Percentiles rank a stretch among this genome's conserved stretches.
These are phyloP conservation scores for Perca flavescens DNA, from an alignment of 2,113 vertebrate species.

Conservation along the genomic window DNA sequence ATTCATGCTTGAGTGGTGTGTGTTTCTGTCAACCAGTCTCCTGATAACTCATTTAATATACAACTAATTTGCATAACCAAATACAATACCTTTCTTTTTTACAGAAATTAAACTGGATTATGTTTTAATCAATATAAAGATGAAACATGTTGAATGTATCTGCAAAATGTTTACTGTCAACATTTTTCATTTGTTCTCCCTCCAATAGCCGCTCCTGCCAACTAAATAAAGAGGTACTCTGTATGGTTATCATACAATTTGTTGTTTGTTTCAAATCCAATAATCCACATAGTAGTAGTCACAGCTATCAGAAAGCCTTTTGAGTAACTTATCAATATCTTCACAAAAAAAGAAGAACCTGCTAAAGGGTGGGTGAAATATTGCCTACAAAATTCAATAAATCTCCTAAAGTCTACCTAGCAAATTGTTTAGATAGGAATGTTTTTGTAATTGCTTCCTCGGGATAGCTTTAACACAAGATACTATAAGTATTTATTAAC, in stretches of 20 bases:
- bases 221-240: not conserved
- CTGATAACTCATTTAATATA: slow-evolving; percentile 11
- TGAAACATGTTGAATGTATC: not conserved
- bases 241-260: not conserved
- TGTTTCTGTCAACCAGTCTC: slow-evolving; percentile 6
- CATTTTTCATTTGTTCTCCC: not conserved
- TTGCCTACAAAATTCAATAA: not conserved
- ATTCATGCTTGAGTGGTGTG: not conserved
- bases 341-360: no score
- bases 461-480: not conserved
- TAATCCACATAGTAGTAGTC: slow-evolving; percentile 1
- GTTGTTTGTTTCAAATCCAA: slow-evolving; percentile 7
- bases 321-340: not conserved
- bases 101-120: not conserved
- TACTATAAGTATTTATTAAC: no score
- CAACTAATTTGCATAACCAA: not conserved
- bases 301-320: not conserved
- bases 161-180: not conserved
- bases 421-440: not conserved
- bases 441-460: not conserved
- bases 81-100: not conserved
- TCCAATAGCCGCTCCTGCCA: not conserved
- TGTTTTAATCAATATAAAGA: not conserved
- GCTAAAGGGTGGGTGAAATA: not conserved
- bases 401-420: not conserved